Percentiles rank a stretch among this genome's conserved stretches.
These are phyloP conservation scores for Cyanoderma ruficeps DNA, from an alignment of 2,113 vertebrate genomes.

Conservation along the genomic window DNA sequence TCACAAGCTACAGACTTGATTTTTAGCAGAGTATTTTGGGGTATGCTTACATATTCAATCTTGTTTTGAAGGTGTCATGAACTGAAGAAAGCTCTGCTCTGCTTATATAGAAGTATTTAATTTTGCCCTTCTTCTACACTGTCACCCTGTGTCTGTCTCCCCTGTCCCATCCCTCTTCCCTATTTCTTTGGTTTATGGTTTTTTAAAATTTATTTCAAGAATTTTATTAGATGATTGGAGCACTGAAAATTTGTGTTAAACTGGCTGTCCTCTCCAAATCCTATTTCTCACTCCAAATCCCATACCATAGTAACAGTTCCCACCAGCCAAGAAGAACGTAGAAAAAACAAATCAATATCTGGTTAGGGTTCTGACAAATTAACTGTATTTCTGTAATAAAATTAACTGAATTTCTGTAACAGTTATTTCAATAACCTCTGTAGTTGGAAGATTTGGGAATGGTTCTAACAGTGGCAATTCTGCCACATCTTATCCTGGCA, in stretches of 20 bases:
- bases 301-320: not conserved
- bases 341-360: not conserved
- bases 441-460: not conserved
- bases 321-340: not conserved
- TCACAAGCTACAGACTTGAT: not conserved
- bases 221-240: not conserved
- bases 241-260: not conserved
- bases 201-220: not conserved
- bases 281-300: not conserved
- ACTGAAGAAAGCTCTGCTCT: not conserved
- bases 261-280: not conserved
- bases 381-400: not conserved
- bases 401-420: not conserved
- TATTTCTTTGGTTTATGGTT: rapidly evolving
- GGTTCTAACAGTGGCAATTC: not conserved
- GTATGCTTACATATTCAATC: not conserved
- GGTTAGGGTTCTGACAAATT: not conserved
- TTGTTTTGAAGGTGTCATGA: not conserved
- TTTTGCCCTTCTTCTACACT: not conserved
- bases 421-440: not conserved
- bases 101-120: not conserved
- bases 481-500: not conserved
- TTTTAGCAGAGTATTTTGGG: not conserved
- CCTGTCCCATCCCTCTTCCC: rapidly evolving
- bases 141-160: not conserved